Evolutionary conservation across 2,113 vertebrate species (phyloP), one percentile per base, ranked within the genome.

Genomic region (Suricata suricatta): DNA sequence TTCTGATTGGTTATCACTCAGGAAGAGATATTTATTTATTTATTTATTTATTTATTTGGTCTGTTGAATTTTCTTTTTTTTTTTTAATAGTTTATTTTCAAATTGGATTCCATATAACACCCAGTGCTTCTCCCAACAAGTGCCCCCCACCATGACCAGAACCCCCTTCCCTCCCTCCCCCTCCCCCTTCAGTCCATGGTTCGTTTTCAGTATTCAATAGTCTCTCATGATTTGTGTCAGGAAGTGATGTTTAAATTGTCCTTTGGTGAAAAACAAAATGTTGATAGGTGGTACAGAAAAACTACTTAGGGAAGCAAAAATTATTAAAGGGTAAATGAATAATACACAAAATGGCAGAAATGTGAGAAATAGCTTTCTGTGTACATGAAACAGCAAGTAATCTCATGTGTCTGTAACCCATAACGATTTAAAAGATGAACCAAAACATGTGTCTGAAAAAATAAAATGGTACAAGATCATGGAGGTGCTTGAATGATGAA

Each of bases 201-300:
- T 41, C 38, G 4, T 41, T 41, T 41, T 41, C 38, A 41, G 38
- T 41, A 41, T 41, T 41, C 38, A 41, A 41, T 41, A 41, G 3
- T 41, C 41, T 41, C 41, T 41, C 41, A 41, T 41, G 41, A 41
- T 41, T 41, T 41, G 41, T 41, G 41, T 80, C 29, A 54, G 15
- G 10, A 80, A 27, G 29, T 77, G 9, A 74, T 63, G 74, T 38
- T 84, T 90, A 54, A 80, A 38, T 44, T 95, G 64, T 76, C 9
- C 4, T 54, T 87, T 91, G 50, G 66, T 79, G 54, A 88, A 97
- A 83, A 96, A 83, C 72, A 69, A 68, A 89, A 74, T 87, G 87
- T 44, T 95, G 33, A 68, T 41, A 54, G 11, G 10, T 88, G 29
- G 35, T 54, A 88, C 35, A 41, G 10, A 47, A 47, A 94, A 35